These are phyloP conservation scores for Heterohyrax brucei DNA, from an alignment of 2,797 vertebrate species.

Conservation along the genomic window DNA sequence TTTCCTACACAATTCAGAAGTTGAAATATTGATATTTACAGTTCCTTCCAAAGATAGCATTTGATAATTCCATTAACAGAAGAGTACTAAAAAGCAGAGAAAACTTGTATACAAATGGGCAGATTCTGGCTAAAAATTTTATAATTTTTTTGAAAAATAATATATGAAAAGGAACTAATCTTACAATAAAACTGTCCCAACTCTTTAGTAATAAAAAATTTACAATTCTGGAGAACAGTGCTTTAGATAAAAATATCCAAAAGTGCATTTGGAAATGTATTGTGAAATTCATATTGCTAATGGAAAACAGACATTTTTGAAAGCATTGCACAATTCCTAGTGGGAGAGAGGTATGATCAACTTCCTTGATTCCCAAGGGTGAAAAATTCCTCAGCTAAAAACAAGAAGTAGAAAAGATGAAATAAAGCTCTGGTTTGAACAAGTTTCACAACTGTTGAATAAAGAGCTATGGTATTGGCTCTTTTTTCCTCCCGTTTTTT, in stretches of 20 bases:
- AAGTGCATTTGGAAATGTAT: conserved; percentile 83
- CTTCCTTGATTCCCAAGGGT: conserved; percentile 71
- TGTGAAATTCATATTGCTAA: conserved; percentile 85
- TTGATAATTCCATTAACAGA: conserved; percentile 56
- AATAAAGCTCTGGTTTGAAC: conserved; percentile 59
- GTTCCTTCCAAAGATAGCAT: conserved; percentile 2
- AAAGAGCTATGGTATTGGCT: not conserved
- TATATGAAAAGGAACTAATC: conserved; percentile 46
- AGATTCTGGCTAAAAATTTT: not conserved
- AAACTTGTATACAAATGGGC: not conserved
- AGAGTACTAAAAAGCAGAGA: conserved; percentile 32
- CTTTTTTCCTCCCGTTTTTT: not conserved
- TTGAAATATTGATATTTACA: not conserved
- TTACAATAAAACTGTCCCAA: conserved; percentile 55
- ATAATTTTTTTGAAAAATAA: conserved; percentile 52
- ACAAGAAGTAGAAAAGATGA: conserved; percentile 69
- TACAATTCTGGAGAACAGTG: conserved; percentile 35
- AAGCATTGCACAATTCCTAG: conserved; percentile 83
- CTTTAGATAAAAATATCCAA: conserved; percentile 82
- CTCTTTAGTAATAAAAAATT: conserved; percentile 69
- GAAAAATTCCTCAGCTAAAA: conserved; percentile 69
- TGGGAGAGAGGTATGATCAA: conserved; percentile 81
- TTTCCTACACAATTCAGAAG: conserved; percentile 29
- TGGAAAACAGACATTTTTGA: conserved; percentile 82
- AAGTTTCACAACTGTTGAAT: conserved; percentile 71